Evolutionary conservation across 2,888 invertebrate species (phyloP).

Genomic region (Stenodera caucasica): DNA sequence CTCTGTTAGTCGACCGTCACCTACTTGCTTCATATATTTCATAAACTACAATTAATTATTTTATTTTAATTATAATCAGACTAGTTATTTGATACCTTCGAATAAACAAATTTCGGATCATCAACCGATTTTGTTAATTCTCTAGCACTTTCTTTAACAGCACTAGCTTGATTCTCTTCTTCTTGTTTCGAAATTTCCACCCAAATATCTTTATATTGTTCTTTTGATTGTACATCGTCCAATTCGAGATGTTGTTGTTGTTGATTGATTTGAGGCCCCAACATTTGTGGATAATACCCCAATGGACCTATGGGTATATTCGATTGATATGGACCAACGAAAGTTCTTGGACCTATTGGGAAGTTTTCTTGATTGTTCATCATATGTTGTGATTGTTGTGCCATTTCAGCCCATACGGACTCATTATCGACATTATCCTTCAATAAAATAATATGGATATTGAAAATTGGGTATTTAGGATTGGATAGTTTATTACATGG

Average conservation of each 20-base stretch:
- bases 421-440: conserved; percentile 49
- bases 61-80: conserved; percentile 10
- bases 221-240: background rate
- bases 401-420: conserved; percentile 19
- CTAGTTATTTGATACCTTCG: conserved; percentile 57
- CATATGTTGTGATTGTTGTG: background rate
- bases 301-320: background rate
- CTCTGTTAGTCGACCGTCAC: conserved; percentile 60
- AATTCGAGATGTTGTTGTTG: background rate
- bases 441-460: conserved; percentile 37
- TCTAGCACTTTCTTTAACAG: conserved; percentile 61
- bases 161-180: conserved; percentile 50
- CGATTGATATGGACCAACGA: background rate
- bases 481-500: conserved; percentile 44
- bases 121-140: conserved; percentile 63
- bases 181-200: conserved; percentile 52
- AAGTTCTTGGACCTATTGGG: background rate
- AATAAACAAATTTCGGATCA: conserved; percentile 72
- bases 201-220: conserved; percentile 53
- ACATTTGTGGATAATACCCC: background rate
- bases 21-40: conserved; percentile 80
- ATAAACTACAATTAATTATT: conserved; percentile 64
- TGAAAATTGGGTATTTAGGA: background rate
- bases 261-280: background rate
- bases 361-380: background rate